Conservation (phyloP, 2,113 vertebrate species). For the Grus americana region DNA sequence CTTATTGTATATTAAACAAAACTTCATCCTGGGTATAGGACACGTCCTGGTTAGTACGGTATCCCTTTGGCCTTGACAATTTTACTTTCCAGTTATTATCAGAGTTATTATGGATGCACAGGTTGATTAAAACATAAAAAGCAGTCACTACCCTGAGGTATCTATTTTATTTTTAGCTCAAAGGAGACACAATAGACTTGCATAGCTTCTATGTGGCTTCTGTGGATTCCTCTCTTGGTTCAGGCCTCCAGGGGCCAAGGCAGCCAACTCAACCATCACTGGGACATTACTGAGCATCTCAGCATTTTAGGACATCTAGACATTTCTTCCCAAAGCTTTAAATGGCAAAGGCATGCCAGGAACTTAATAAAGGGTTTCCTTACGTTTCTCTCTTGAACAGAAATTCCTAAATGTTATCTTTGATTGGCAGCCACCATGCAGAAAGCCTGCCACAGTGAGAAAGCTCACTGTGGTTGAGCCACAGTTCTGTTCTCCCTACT, state of each 20-base stretch:
- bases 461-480: not conserved
- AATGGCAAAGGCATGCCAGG: not conserved
- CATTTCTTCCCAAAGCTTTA: not conserved
- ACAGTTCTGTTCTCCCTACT: not conserved
- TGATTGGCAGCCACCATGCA: not conserved
- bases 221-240: not conserved
- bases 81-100: not conserved
- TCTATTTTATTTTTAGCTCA: not conserved
- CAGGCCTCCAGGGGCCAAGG: not conserved
- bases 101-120: not conserved
- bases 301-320: not conserved
- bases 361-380: not conserved
- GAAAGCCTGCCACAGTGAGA: not conserved
- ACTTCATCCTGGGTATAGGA: not conserved
- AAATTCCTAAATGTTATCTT: not conserved
- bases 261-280: not conserved
- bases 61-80: not conserved
- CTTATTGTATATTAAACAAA: not conserved
- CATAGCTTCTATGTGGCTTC: not conserved
- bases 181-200: not conserved
- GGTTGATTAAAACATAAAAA: conserved; percentile 37
- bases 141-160: not conserved
- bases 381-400: not conserved
- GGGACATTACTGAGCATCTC: not conserved
- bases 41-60: not conserved